Base-by-base conservation (phyloP, 1,140 invertebrate species). In the Amphibalanus amphitrite region DNA sequence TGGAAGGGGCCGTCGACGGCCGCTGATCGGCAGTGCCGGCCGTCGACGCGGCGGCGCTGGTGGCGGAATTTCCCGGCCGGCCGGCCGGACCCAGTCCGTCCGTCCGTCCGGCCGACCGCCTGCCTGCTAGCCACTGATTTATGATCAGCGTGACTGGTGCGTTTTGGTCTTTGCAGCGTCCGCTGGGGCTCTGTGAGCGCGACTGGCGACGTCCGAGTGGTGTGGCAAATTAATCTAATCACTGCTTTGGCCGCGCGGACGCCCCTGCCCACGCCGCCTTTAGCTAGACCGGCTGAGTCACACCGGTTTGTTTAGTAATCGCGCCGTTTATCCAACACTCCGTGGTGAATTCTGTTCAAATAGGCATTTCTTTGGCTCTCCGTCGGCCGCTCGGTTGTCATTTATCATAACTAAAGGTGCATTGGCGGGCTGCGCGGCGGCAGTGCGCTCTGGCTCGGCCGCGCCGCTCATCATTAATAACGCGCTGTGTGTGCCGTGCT, bases 201-300 rank as follows among this genome's bases (percentile, higher is more conserved):
- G 47, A 23, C 13, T 59, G 13, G 6, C 47, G 6, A 1, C 23
- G 13, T 59, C 47, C 1, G 47, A 59, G 47, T 59, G 47, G 47
- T 59, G 47, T 59, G 47, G 47, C 47, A 59, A 59, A 59, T 59
- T 59, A 59, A 59, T 59, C 47, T 59, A 59, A 59, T 59, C 47
- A 59, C 47, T 59, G 47, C 47, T 59, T 59, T 59, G 47, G 47
- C 47, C 20, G 47, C 20, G 47, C 47, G 47, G 47, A 23, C 47
- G 10, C 47, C 13, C 17, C 47, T 8, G 47, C 47, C 47, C 47
- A 59, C 47, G 47, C 47, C 47, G 47, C 47, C 47, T 59, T 59
- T 59, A 20, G 47, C 47, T 20, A 23, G 20, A 59, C 47, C 47
- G 47, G 47, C 47, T 59, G 47, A 59, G 47, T 59, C 47, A 59